Conservation (phyloP, 2,888 invertebrate genomes). For the Empis livida region DNA sequence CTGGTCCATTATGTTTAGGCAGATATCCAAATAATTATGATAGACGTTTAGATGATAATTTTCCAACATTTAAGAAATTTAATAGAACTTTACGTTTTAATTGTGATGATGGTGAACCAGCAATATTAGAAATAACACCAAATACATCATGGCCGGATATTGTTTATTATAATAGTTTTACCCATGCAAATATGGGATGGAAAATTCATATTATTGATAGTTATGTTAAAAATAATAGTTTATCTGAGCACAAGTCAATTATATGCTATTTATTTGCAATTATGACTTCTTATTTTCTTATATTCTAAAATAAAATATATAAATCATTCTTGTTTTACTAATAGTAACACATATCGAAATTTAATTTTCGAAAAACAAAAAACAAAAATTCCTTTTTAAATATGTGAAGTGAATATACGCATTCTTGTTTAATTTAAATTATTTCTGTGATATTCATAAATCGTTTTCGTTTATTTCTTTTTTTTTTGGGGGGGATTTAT, state of each 20-base stretch:
- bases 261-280: no score
- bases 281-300: no score
- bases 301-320: no score
- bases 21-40: slow-evolving; percentile 52
- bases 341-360: no score
- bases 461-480: no score
- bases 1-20: slow-evolving; percentile 68
- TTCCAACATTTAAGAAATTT: slow-evolving; percentile 66
- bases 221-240: slow-evolving; percentile 14
- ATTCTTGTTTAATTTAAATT: no score
- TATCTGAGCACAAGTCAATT: background rate
- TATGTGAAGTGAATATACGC: no score
- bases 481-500: no score
- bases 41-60: slow-evolving; percentile 65
- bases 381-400: no score
- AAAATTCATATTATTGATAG: slow-evolving; percentile 81
- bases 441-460: no score
- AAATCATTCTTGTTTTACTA: no score
- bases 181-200: slow-evolving; percentile 90
- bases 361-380: no score
- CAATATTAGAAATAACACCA: slow-evolving; percentile 65
- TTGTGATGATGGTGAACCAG: slow-evolving; percentile 63
- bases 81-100: slow-evolving; percentile 58
- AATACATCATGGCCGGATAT: slow-evolving; percentile 83
- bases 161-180: slow-evolving; percentile 88